Evolutionary conservation across 2,888 invertebrate genomes (phyloP).

Genomic region (Himalopsyche japonica): DNA sequence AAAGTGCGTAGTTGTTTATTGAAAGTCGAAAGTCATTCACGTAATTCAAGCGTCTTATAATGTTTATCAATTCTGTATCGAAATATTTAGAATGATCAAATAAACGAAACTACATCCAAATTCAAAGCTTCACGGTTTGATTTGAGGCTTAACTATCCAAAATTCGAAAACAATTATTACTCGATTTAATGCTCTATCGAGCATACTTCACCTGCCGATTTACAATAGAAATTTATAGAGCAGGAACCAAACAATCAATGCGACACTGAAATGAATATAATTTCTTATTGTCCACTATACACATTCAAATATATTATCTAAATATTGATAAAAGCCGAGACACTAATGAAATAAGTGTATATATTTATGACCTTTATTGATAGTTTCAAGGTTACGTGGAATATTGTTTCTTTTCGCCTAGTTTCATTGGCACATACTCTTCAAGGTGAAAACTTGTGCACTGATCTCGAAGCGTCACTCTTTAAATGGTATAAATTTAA

Average conservation of each 20-base stretch:
- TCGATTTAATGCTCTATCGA: neutral
- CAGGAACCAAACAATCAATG: too few species aligned
- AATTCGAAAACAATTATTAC: neutral
- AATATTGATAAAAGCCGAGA: too few species aligned
- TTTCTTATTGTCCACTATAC: too few species aligned
- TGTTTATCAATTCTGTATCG: too few species aligned
- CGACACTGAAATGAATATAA: too few species aligned
- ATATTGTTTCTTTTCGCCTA: neutral
- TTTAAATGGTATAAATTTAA: neutral
- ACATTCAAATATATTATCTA: too few species aligned
- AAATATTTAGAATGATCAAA: too few species aligned
- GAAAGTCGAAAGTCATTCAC: too few species aligned
- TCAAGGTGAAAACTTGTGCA: neutral
- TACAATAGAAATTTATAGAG: too few species aligned
- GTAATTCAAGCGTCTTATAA: too few species aligned
- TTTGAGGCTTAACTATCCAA: neutral
- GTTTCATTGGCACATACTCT: neutral
- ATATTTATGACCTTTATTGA: neutral
- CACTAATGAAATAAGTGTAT: neutral
- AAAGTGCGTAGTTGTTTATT: too few species aligned
- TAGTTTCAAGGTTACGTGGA: neutral
- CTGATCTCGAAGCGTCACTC: neutral
- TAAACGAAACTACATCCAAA: too few species aligned
- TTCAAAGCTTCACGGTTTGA: neutral
- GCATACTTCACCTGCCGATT: neutral